Evolutionary conservation across 2,113 vertebrate genomes (phyloP).

Genomic region (Gorsachius goisagi): DNA sequence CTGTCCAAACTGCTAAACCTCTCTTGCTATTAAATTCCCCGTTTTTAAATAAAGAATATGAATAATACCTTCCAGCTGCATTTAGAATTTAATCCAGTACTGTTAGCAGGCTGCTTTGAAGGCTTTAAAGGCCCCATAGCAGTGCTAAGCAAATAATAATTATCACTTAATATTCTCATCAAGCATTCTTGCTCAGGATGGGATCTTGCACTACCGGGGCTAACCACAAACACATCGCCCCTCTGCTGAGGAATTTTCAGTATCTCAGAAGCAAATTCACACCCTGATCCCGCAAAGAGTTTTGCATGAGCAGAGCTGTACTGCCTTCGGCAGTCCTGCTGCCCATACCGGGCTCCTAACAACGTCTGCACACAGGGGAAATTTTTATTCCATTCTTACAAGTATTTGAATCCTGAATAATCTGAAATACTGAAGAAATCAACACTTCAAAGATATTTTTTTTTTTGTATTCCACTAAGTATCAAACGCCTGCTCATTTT

Average conservation of each 20-base stretch:
- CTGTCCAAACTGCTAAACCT: slow-evolving; percentile 15
- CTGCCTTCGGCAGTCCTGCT: neutral
- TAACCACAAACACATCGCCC: neutral
- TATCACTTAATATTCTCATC: slow-evolving; percentile 39
- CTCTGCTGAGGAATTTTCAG: neutral
- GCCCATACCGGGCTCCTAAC: neutral
- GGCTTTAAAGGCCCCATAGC: neutral
- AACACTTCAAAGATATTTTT: neutral
- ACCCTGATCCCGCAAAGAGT: neutral
- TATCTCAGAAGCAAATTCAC: neutral
- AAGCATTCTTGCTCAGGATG: neutral
- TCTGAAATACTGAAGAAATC: neutral
- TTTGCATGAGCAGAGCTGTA: neutral
- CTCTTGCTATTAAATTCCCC: slow-evolving; percentile 3
- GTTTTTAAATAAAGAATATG: slow-evolving; percentile 28
- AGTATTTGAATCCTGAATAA: neutral
- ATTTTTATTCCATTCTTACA: neutral
- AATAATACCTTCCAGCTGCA: slow-evolving; percentile 33
- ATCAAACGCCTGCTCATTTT: neutral
- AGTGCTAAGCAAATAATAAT: slow-evolving; percentile 27
- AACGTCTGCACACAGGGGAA: accelerated
- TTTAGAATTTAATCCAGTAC: slow-evolving; percentile 8
- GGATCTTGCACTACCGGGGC: neutral
- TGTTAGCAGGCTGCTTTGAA: neutral
- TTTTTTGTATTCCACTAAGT: neutral